Conservation (phyloP, 2,888 invertebrate species). For the Molorchus minor region DNA sequence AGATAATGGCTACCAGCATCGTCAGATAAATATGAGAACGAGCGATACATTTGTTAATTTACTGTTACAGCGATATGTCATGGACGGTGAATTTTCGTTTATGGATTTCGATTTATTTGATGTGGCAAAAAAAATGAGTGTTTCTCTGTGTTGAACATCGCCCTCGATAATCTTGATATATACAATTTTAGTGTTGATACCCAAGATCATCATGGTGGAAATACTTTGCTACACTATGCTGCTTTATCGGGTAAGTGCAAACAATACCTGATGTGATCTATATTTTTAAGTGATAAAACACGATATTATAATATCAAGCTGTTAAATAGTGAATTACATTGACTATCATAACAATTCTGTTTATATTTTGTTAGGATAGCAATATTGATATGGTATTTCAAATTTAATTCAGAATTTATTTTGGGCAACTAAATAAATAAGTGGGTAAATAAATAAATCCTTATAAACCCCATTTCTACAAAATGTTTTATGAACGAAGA, state of each 20-base stretch:
- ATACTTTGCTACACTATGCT: conserved; percentile 45
- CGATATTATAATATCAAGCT: too few relatives aligned
- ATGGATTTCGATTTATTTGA: conserved; percentile 46
- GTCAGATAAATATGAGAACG: neutral
- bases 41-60: neutral
- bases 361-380: too few relatives aligned
- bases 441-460: too few relatives aligned
- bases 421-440: too few relatives aligned
- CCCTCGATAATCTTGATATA: conserved; percentile 44
- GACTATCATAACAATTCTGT: too few relatives aligned
- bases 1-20: neutral
- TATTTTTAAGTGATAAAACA: too few relatives aligned
- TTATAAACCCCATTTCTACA: too few relatives aligned
- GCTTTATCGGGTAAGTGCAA: conserved; percentile 39
- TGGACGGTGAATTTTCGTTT: conserved; percentile 37
- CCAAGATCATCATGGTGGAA: conserved; percentile 38
- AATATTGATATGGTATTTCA: too few relatives aligned
- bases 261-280: neutral
- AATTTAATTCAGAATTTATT: too few relatives aligned
- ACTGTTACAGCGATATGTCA: conserved; percentile 4
- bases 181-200: conserved; percentile 44
- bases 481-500: too few relatives aligned
- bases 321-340: too few relatives aligned
- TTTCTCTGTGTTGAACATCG: conserved; percentile 42
- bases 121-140: conserved; percentile 42